phyloP scores from a whole-genome alignment of 1,140 invertebrate species.

The Andrena cerasifolii region DNA sequence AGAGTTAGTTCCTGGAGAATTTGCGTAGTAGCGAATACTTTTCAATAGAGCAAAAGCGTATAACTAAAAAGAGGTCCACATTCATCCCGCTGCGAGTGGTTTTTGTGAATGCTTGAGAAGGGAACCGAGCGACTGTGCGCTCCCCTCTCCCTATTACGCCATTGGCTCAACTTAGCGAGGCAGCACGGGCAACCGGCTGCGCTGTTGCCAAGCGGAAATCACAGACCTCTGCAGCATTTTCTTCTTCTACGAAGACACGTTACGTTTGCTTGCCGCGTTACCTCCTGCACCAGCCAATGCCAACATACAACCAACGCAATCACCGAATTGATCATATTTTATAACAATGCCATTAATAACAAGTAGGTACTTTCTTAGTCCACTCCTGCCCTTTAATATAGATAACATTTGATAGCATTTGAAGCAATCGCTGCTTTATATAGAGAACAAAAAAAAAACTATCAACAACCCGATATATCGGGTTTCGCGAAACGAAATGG shows the following conservation, averaged over 20 bases:
- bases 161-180: constrained; percentile 62
- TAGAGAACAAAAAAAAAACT: not conserved
- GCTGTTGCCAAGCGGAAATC: constrained; percentile 75
- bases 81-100: constrained; percentile 6
- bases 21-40: not conserved
- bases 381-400: too few species aligned
- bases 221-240: constrained; percentile 64
- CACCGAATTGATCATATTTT: constrained; percentile 3
- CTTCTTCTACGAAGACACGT: constrained; percentile 62
- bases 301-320: not conserved
- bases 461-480: too few species aligned
- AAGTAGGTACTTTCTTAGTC: not conserved
- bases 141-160: constrained; percentile 59
- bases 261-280: constrained; percentile 42
- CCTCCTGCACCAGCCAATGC: constrained; percentile 4
- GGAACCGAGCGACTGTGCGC: constrained; percentile 25
- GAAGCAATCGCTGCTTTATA: too few species aligned
- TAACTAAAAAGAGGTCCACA: constrained; percentile 8
- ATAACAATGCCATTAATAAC: not conserved
- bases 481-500: too few species aligned
- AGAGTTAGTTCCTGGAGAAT: not conserved
- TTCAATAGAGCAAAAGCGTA: not conserved
- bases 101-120: constrained; percentile 42
- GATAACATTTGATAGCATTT: too few species aligned
- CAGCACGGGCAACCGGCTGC: constrained; percentile 64